Evolutionary conservation across 2,797 vertebrate species (phyloP), one percentile per base, ranked within the genome.

Genomic region (Phylloscopus collybita): DNA sequence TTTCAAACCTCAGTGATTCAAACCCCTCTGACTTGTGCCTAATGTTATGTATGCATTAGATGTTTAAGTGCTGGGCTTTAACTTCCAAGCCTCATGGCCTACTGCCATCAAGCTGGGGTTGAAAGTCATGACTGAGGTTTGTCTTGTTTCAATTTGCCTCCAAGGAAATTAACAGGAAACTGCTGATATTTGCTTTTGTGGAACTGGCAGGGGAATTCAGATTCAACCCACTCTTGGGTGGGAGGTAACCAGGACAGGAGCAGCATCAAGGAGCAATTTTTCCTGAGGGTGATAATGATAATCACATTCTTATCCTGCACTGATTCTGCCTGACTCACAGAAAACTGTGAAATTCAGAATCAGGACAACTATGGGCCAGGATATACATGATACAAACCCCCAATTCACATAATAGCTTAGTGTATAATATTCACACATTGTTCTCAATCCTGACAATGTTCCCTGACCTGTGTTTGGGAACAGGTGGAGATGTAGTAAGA

Each of bases 401-500:
- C 72, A 3, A 27, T 50, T 57, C 29, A 53, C 11, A 13, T 49
- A 61, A 19, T 9, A 47, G 2, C 9, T 72, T 65, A 15, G 8
- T 40, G 3, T 29, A 8, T 29, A 47, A 5, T 51, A 26, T 23
- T 78, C 16, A 64, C 10, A 19, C 7, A 30, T 49, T 53, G 53
- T 67, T 66, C 67, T 93, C 54, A 82, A 75, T 29, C 17, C 44
- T 56, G 40, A 12, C 29, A 80, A 10, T 22, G 14, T 21, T 76
- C 40, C 38, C 62, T 86, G 53, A 91, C 49, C 66, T 91, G 29
- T 81, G 50, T 73, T 53, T 96, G 73, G 59, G 59, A 95, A 57
- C 57, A 92, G 49, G 56, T 87, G 75, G 86, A 86, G 57, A 40
- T 36, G 16, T 79, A 94, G 75, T 86, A 94, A 74, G 79, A 74